These are phyloP conservation scores for Miichthys miiuy DNA, from an alignment of 2,797 vertebrate genomes.

Conservation along the genomic window DNA sequence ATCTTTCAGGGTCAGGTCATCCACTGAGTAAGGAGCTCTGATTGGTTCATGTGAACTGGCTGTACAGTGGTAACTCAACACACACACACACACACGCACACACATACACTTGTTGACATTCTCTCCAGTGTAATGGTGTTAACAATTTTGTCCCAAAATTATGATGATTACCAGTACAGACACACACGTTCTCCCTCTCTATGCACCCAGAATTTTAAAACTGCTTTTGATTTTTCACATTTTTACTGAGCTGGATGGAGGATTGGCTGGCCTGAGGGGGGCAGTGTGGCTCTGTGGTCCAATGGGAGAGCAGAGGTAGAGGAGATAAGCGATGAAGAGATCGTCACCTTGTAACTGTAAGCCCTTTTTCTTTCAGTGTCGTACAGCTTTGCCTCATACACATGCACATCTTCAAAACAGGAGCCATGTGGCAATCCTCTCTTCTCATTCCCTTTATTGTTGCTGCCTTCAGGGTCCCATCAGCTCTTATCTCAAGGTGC, in stretches of 20 bases:
- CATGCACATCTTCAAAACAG: slow-evolving; percentile 18
- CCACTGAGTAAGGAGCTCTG: slow-evolving; percentile 17
- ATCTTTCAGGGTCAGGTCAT: slow-evolving; percentile 50
- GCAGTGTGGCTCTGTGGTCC: slow-evolving; percentile 76
- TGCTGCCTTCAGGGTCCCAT: slow-evolving; percentile 20
- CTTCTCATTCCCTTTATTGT: slow-evolving; percentile 21
- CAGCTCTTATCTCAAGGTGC: not conserved
- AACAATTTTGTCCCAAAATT: slow-evolving; percentile 2
- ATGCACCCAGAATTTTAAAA: slow-evolving; percentile 12
- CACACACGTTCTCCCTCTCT: not conserved
- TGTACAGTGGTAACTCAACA: slow-evolving; percentile 24
- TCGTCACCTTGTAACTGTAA: slow-evolving; percentile 29
- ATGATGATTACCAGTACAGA: not conserved
- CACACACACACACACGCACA: not conserved
- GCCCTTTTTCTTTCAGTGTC: slow-evolving; percentile 12
- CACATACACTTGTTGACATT: slow-evolving; percentile 5
- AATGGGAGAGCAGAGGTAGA: slow-evolving; percentile 23
- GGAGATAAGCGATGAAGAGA: slow-evolving; percentile 28
- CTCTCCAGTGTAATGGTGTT: not conserved
- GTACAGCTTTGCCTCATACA: slow-evolving; percentile 12
- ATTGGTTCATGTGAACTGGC: slow-evolving; percentile 53
- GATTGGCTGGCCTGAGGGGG: slow-evolving; percentile 67
- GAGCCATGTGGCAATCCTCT: slow-evolving; percentile 17
- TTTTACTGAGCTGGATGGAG: not conserved
- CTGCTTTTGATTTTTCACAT: not conserved